Evolutionary conservation across 35 echinoderm and acorn worm species (phyloP).

Genomic region (Ophioderma brevispina): DNA sequence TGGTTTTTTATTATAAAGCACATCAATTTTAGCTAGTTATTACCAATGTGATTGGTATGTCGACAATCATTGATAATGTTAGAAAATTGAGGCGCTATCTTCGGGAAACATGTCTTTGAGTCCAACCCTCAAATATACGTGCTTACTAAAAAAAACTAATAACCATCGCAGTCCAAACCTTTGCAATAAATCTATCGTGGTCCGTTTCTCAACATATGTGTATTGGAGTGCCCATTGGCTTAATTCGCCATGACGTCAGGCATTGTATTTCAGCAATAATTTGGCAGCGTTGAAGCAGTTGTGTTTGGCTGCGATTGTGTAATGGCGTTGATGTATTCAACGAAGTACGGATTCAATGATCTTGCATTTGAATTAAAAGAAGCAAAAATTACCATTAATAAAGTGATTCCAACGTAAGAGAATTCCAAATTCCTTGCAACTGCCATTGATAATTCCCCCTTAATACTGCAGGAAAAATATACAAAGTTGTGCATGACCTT

Average conservation of each 20-base stretch:
- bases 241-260: neutral
- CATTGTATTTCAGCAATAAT: neutral
- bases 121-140: neutral
- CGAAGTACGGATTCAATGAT: neutral
- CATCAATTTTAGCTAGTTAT: neutral
- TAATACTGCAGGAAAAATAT: too few relatives aligned
- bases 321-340: neutral
- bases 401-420: too few relatives aligned
- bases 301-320: conserved; percentile 1
- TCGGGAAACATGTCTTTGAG: neutral
- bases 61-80: neutral
- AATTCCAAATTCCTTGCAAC: too few relatives aligned
- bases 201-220: neutral
- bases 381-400: too few relatives aligned
- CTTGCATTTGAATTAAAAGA: neutral
- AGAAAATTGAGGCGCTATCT: neutral
- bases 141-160: neutral
- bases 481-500: too few relatives aligned
- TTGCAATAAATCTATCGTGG: neutral
- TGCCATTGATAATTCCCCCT: too few relatives aligned
- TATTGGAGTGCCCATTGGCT: neutral
- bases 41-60: neutral
- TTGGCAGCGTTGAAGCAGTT: neutral
- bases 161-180: neutral
- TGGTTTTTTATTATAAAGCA: neutral